Evolutionary conservation across 1,140 invertebrate genomes (phyloP).

Genomic region (Saccostrea glomerata): DNA sequence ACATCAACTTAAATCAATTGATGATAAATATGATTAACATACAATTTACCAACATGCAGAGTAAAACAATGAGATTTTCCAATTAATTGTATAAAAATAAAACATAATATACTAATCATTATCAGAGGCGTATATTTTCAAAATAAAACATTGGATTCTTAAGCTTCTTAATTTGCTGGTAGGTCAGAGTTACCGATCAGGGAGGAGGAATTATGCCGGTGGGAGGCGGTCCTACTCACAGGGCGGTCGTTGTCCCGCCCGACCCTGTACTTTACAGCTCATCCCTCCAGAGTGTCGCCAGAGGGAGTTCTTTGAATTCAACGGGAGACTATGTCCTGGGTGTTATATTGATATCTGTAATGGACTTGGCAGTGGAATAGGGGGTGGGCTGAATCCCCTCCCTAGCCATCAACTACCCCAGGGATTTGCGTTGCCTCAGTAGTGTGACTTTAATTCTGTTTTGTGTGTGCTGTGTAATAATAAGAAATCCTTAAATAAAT

Average conservation of each 20-base stretch:
- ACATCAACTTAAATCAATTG: too few species aligned
- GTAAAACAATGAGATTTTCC: too few species aligned
- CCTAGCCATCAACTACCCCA: not conserved
- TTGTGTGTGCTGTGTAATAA: not conserved
- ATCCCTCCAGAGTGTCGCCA: not conserved
- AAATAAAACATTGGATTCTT: too few species aligned
- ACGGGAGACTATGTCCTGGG: not conserved
- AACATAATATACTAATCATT: too few species aligned
- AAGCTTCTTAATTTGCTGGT: not conserved
- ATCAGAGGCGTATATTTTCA: too few species aligned
- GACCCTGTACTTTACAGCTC: not conserved
- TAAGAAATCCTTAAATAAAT: not conserved
- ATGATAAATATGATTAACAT: too few species aligned
- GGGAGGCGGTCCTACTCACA: not conserved
- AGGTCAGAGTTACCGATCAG: constrained; percentile 1
- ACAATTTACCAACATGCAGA: too few species aligned
- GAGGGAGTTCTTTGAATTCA: not conserved
- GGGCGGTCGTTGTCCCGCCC: not conserved
- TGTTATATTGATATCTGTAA: constrained; percentile 4
- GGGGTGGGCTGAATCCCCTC: not conserved
- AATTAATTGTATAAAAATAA: too few species aligned
- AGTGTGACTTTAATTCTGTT: not conserved
- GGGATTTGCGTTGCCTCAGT: not conserved
- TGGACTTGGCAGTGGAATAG: not conserved
- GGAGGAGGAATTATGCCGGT: not conserved